Evolutionary conservation across 1,140 invertebrate species (phyloP), one percentile per base, ranked within the genome.

Genomic region (Drosophila bipectinata): DNA sequence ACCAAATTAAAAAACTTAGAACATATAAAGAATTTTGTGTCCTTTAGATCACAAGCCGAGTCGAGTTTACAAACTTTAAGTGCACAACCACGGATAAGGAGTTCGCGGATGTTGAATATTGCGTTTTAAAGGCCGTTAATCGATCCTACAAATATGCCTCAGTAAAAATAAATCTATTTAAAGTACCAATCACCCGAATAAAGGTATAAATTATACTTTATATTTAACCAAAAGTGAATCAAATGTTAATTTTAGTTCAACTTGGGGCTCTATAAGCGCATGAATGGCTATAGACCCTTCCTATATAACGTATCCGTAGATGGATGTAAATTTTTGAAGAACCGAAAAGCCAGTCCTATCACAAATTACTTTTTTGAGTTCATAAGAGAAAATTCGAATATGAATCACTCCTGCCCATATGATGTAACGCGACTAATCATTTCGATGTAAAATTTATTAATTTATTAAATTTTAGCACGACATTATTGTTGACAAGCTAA

Each of bases 251-350:
- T 39, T 21, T 9, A 72, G 9, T 4, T 52, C 10, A 56, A 53
- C 6, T 4, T 72, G 7, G 45, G 14, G 7, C 2, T 71, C 0
- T 58, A 55, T 8, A 51, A 71, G 21, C 48, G 63, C 1, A 18
- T n/a, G 2, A 72, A 14, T 53, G 68, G 54, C 0, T 72, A 72
- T 24, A 51, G 18, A 7, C 62, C 68, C 1, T 72, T 72, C 4
- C 18, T 72, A 0, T 72, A 69, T 21, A 69, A 69, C 37, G 1
- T 69, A 0, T 47, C 54, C 0, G 0, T 69, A 0, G 39, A 72
- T 37, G 63, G 1, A 2, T 72, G 68, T 4, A 30, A 26, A 26
- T 72, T 58, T 18, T 2, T 53, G 0, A 45, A 8, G 4, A 59
- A 54, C 4, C 15, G 0, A 0, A 69, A 37, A 0, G 1, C 8